Percentiles rank a stretch among this genome's conserved stretches.
Evolutionary conservation across 2,797 vertebrate species (phyloP).

Genomic region (Ctenopoma kingsleyae): DNA sequence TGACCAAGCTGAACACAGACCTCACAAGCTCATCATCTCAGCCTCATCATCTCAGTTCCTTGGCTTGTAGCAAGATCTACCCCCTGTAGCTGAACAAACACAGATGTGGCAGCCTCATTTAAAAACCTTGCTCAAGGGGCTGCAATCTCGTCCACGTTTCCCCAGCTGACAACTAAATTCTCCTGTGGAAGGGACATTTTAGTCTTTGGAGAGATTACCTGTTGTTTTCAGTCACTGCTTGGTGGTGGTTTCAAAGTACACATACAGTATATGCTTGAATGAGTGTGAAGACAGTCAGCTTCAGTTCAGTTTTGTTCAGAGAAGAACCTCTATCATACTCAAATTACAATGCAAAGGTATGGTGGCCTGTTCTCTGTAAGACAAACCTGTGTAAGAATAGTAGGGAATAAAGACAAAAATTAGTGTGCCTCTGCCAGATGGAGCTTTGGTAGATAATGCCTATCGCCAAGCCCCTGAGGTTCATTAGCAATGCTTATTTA

Average conservation of each 20-base stretch:
- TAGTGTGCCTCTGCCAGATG: constrained; percentile 60
- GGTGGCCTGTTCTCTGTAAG: constrained; percentile 45
- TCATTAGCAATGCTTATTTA: constrained; percentile 80
- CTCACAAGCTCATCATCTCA: constrained; percentile 66
- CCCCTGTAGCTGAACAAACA: constrained; percentile 55
- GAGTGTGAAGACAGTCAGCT: constrained; percentile 17
- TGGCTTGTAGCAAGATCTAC: constrained; percentile 56
- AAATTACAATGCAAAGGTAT: constrained; percentile 25
- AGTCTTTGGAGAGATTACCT: constrained; percentile 50
- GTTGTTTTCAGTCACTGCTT: constrained; percentile 52
- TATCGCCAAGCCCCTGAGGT: constrained; percentile 66
- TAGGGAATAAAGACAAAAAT: constrained; percentile 58
- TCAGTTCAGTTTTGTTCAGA: constrained; percentile 33
- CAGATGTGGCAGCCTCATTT: constrained; percentile 71
- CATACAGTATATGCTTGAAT: constrained; percentile 31
- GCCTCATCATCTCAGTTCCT: constrained; percentile 42
- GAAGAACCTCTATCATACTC: constrained; percentile 29
- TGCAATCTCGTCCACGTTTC: constrained; percentile 40
- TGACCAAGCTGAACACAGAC: constrained; percentile 73
- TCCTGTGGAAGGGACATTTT: constrained; percentile 48
- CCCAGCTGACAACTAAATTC: constrained; percentile 50
- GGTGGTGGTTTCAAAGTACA: constrained; percentile 31
- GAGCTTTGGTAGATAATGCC: constrained; percentile 73
- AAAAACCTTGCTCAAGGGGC: constrained; percentile 60
- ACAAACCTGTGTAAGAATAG: constrained; percentile 64